Conservation (phyloP, 23 tunicate species). For the Styela clava region DNA sequence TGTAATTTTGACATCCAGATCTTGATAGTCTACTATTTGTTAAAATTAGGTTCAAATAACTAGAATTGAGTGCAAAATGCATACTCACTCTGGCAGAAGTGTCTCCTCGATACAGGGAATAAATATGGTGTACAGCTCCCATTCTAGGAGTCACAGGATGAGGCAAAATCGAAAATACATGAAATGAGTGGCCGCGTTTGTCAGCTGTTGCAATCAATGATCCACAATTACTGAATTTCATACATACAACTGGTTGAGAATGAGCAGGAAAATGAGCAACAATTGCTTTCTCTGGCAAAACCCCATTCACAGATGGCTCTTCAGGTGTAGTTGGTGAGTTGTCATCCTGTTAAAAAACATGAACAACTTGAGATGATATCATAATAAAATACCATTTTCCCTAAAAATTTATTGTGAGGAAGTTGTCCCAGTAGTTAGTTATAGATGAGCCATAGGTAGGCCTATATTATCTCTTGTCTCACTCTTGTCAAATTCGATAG, state of each 20-base stretch:
- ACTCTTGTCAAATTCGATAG: too few species aligned
- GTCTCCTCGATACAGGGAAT: conserved; percentile 82
- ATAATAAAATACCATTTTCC: too few species aligned
- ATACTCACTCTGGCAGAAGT: conserved; percentile 89
- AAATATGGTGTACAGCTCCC: conserved; percentile 84
- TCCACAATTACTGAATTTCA: conserved; percentile 67
- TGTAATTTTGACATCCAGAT: too few species aligned
- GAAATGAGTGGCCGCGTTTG: conserved; percentile 77
- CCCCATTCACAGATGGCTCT: background rate
- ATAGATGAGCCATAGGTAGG: too few species aligned
- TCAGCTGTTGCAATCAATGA: conserved; percentile 85
- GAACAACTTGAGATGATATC: too few species aligned
- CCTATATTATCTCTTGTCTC: too few species aligned
- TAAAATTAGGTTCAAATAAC: too few species aligned
- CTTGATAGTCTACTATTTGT: too few species aligned
- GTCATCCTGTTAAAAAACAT: background rate
- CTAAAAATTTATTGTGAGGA: too few species aligned
- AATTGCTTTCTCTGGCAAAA: conserved; percentile 16
- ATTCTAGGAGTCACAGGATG: conserved; percentile 60
- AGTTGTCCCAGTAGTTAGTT: too few species aligned
- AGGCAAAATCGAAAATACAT: conserved; percentile 72
- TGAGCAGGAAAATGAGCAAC: conserved; percentile 94
- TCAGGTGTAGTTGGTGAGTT: background rate
- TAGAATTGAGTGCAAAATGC: too few species aligned
- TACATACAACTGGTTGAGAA: conserved; percentile 48